Percentiles rank a stretch among this genome's conserved stretches.
Evolutionary conservation across 2,888 invertebrate species (phyloP).

Genomic region (Drosophila diplacantha): DNA sequence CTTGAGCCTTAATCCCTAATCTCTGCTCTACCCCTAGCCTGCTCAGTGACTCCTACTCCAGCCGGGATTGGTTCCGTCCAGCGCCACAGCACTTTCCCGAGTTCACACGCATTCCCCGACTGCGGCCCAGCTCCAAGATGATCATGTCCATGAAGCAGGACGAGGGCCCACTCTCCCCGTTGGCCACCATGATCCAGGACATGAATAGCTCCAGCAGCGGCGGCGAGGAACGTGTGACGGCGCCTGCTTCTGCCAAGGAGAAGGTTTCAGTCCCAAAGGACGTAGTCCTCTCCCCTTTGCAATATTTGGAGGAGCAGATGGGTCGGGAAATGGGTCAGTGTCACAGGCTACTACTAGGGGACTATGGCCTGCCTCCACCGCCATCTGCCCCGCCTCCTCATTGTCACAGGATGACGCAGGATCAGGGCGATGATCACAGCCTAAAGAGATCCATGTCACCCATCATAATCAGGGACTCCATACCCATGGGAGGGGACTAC

Average conservation of each 20-base stretch:
- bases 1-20: not conserved
- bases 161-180: conserved; percentile 74
- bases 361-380: conserved; percentile 55
- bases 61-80: conserved; percentile 75
- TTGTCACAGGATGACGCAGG: conserved; percentile 33
- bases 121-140: conserved; percentile 77
- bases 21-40: conserved; percentile 36
- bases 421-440: conserved; percentile 13
- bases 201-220: conserved; percentile 76
- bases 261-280: conserved; percentile 38
- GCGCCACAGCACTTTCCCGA: conserved; percentile 72
- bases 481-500: conserved; percentile 75
- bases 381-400: conserved; percentile 59
- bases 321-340: conserved; percentile 16
- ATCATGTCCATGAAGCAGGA: conserved; percentile 76
- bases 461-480: conserved; percentile 74
- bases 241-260: conserved; percentile 28
- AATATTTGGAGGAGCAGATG: conserved; percentile 62
- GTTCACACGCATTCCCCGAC: conserved; percentile 76
- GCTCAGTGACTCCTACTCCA: conserved; percentile 72
- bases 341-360: conserved; percentile 29
- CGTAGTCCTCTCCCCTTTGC: conserved; percentile 62
- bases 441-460: conserved; percentile 71
- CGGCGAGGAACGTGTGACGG: conserved; percentile 67
- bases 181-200: conserved; percentile 76